Percentiles rank a stretch among this genome's conserved stretches.
Conservation (phyloP, 2,113 vertebrate genomes). For the Lutjanus erythropterus region DNA sequence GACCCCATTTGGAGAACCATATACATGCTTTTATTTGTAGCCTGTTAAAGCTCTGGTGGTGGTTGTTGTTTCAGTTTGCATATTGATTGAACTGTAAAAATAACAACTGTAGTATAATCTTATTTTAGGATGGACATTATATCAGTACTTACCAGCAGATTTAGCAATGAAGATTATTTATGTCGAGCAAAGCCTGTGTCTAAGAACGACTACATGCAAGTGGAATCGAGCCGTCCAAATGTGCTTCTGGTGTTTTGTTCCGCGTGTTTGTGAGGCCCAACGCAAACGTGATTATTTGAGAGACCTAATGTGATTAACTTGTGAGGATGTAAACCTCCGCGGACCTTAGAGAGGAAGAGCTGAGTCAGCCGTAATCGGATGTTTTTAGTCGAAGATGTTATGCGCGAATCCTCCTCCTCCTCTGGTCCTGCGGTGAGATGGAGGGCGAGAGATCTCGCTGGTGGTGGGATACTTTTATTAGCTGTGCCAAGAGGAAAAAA, state of each 20-base stretch:
- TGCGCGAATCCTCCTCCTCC: constrained; percentile 31
- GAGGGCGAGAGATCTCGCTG: not conserved
- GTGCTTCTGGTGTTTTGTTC: constrained; percentile 59
- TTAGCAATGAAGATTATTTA: constrained; percentile 44
- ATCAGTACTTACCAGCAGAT: constrained; percentile 39
- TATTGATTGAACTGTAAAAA: constrained; percentile 42
- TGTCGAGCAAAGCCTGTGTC: constrained; percentile 48
- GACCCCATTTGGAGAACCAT: constrained; percentile 17
- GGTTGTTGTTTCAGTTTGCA: constrained; percentile 30
- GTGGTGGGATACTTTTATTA: constrained; percentile 43
- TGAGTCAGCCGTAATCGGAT: constrained; percentile 65
- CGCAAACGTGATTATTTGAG: constrained; percentile 73
- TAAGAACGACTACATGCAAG: constrained; percentile 15
- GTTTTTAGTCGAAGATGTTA: constrained; percentile 52
- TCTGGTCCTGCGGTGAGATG: constrained; percentile 13
- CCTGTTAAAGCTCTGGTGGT: constrained; percentile 5
- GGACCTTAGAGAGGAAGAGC: constrained; percentile 53
- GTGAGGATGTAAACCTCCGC: constrained; percentile 57
- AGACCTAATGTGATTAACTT: constrained; percentile 72
- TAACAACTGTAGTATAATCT: constrained; percentile 29
- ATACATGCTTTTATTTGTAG: constrained; percentile 27
- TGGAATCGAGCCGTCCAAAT: constrained; percentile 42
- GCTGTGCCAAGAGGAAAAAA: constrained; percentile 8
- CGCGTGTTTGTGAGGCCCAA: constrained; percentile 46
- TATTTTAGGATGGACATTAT: constrained; percentile 43